phyloP scores from a whole-genome alignment of 2,113 vertebrate species.

The Callocephalon fimbriatum region DNA sequence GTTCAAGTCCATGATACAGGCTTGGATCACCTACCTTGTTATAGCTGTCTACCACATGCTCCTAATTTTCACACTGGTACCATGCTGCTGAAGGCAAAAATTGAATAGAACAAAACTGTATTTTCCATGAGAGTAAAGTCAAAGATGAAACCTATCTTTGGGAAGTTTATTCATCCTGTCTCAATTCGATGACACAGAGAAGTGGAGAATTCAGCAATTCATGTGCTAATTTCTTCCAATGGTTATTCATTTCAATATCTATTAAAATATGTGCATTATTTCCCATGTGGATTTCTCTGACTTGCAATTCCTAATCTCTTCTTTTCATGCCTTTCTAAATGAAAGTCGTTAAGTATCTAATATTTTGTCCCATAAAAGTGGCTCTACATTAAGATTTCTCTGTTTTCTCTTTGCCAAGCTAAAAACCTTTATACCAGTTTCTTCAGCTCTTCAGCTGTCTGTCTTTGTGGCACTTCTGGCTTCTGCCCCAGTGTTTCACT shows the following conservation, averaged over 20 bases:
- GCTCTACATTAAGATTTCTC: background rate
- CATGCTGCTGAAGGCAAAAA: background rate
- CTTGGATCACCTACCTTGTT: background rate
- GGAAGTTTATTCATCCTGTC: background rate
- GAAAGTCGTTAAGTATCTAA: background rate
- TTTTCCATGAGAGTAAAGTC: background rate
- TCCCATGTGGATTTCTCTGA: slow-evolving; percentile 24
- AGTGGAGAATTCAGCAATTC: background rate
- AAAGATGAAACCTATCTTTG: background rate
- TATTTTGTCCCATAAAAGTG: background rate
- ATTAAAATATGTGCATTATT: background rate
- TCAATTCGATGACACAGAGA: background rate
- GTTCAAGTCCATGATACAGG: background rate
- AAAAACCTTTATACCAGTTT: background rate
- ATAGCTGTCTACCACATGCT: background rate
- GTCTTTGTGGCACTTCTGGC: background rate
- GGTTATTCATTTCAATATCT: slow-evolving; percentile 1
- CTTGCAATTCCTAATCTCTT: slow-evolving; percentile 4
- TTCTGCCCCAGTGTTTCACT: background rate
- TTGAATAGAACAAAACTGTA: background rate
- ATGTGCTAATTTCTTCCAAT: slow-evolving; percentile 25
- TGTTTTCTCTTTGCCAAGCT: background rate
- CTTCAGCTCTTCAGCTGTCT: background rate
- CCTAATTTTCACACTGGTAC: background rate
- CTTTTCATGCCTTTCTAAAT: slow-evolving; percentile 7